These are phyloP conservation scores for Heliothis virescens DNA, from an alignment of 1,140 invertebrate genomes.

Conservation along the genomic window DNA sequence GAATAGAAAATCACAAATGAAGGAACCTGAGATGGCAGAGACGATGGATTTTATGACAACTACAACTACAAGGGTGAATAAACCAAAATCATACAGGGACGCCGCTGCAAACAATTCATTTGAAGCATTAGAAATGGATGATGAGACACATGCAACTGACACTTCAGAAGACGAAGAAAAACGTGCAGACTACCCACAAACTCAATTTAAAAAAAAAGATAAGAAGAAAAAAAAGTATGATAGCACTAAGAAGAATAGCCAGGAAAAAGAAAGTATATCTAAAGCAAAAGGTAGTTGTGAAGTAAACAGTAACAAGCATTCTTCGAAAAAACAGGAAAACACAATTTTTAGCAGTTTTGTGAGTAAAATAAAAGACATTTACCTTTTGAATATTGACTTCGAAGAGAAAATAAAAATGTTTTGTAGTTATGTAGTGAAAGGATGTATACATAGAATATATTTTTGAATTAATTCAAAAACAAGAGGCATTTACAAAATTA, in stretches of 20 bases:
- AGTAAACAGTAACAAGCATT: background rate
- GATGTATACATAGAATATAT: background rate
- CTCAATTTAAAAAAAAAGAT: background rate
- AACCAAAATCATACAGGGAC: slow-evolving; percentile 6
- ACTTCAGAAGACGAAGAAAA: slow-evolving; percentile 6
- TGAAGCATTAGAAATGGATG: background rate
- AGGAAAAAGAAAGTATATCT: background rate
- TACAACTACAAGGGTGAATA: background rate
- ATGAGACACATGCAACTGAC: background rate
- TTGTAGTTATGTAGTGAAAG: slow-evolving; percentile 2
- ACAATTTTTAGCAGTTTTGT: background rate
- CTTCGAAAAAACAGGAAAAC: background rate
- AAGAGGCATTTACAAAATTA: background rate
- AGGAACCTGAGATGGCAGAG: background rate
- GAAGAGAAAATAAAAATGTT: slow-evolving; percentile 6
- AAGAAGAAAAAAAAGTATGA: background rate
- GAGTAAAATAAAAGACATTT: slow-evolving; percentile 8
- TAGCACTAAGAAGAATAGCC: background rate
- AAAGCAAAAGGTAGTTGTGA: background rate
- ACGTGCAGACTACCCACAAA: background rate
- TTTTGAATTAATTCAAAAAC: background rate
- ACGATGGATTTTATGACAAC: background rate
- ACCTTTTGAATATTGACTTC: background rate
- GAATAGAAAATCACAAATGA: background rate
- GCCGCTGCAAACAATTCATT: slow-evolving; percentile 1